Conservation (phyloP, 2,113 vertebrate species). For the Uria lomvia region DNA sequence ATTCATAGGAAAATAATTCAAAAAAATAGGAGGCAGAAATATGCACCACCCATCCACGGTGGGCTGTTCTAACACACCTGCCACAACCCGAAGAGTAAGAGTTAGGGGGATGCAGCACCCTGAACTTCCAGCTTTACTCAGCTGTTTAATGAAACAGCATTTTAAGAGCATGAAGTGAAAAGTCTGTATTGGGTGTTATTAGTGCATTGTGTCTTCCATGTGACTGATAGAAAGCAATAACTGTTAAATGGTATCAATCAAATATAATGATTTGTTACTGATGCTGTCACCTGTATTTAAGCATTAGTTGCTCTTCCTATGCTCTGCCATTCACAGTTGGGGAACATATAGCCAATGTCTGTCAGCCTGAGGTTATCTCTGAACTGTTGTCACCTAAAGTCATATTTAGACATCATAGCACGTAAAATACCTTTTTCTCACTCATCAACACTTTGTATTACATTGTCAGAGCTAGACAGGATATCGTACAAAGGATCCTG, state of each 20-base stretch:
- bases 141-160: not conserved
- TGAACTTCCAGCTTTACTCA: not conserved
- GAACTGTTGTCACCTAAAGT: conserved; percentile 15
- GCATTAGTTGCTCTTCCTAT: not conserved
- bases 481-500: not conserved
- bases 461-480: not conserved
- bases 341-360: not conserved
- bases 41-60: not conserved
- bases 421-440: conserved; percentile 3
- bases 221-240: not conserved
- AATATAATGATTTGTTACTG: not conserved
- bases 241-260: conserved; percentile 30
- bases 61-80: not conserved
- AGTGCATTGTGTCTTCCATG: not conserved
- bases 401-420: not conserved
- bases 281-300: not conserved
- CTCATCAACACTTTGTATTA: conserved; percentile 7
- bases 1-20: not conserved
- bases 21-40: not conserved
- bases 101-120: not conserved
- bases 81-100: not conserved
- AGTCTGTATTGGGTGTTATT: not conserved
- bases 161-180: not conserved
- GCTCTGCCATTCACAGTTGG: conserved; percentile 1
- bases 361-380: not conserved